Percentiles rank a stretch among this genome's conserved stretches.
Conservation (phyloP, 2,797 vertebrate species). For the Lithobates sylvaticus region DNA sequence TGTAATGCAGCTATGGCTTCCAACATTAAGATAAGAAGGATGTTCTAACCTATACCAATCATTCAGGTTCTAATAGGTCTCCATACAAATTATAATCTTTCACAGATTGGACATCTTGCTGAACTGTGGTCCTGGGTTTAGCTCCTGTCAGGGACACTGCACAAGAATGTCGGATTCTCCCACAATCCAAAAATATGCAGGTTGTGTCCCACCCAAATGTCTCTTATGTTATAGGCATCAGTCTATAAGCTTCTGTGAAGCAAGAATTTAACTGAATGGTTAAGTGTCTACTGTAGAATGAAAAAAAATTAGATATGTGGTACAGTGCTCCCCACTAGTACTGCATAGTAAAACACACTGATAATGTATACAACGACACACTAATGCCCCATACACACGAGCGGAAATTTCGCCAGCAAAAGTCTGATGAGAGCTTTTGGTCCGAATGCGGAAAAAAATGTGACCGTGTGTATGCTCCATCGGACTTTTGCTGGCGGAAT, state of each 20-base stretch:
- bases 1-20: neutral
- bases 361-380: too few relatives aligned
- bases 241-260: neutral
- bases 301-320: too few relatives aligned
- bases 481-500: too few relatives aligned
- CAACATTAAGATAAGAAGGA: neutral
- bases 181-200: neutral
- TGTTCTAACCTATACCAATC: neutral
- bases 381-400: too few relatives aligned
- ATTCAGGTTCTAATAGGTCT: neutral
- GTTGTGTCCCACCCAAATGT: neutral
- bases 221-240: neutral
- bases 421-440: too few relatives aligned
- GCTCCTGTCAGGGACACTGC: neutral
- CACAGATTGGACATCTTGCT: neutral
- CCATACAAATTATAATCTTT: neutral
- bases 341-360: too few relatives aligned
- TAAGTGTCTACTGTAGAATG: too few relatives aligned
- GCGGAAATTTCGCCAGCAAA: too few relatives aligned
- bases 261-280: too few relatives aligned
- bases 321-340: too few relatives aligned
- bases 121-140: neutral
- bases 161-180: neutral
- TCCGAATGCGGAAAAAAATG: too few relatives aligned
- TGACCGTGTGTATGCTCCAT: too few relatives aligned